Evolutionary conservation across 2,113 vertebrate genomes (phyloP), one percentile per base, ranked within the genome.

Genomic region (Otis tarda): DNA sequence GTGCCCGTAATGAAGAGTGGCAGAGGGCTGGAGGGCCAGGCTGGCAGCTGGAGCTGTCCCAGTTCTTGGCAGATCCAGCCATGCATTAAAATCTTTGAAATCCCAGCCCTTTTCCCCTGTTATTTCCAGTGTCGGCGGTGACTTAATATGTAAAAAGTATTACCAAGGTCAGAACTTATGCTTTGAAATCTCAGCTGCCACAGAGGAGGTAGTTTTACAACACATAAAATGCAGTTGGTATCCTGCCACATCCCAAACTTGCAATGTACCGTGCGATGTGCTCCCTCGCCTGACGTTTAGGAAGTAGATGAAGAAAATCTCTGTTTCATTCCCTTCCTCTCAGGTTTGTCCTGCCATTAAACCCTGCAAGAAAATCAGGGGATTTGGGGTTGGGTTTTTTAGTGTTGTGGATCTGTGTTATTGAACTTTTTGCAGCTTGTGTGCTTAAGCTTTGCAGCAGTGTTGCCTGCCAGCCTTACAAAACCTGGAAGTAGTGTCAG

Each of bases 151-250:
- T 90, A 79, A 87, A 95, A 89, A 47, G 22, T 83, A 73, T 80
- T 76, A 77, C 70, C 73, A 61, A 75, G 76, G 76, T 86, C 4
- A 0, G 73, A 79, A 50, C 75, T 35, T 68, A 15, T 19, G 15
- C 90, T 90, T 90, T 94, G 93, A 97, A 94, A 97, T 81, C 79
- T 89, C 95, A 93, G 41, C 94, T 88, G 78, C 74, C 82, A 83
- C 63, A 43, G 64, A 94, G 89, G 78, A 92, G 63, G 45, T 89
- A 67, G 76, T 93, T 92, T 93, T 94, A 92, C 85, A 96, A 76
- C 61, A 69, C 78, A 52, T 53, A 53, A 95, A 86, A 82, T 60
- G 61, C 20, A 33, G 67, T 27, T 97, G 89, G 55, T 92, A n/a
- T 61, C 77, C 77, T 93, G 92, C 94, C 94, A 93, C 85, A 85